phyloP scores from a whole-genome alignment of 2,888 invertebrate genomes.

The Carcina quercana region DNA sequence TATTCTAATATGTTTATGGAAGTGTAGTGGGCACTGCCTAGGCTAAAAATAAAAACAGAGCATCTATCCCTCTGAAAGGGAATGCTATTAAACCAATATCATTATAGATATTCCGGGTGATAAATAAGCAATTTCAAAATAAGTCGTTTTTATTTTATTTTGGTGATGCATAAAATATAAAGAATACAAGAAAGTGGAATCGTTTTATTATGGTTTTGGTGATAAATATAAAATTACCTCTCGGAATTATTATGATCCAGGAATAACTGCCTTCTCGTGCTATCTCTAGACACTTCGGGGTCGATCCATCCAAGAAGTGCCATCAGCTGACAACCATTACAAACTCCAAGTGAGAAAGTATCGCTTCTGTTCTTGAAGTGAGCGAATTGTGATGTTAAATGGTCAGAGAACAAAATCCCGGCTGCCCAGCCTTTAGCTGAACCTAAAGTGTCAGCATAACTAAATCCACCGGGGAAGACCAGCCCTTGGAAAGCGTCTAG shows the following conservation, averaged over 20 bases:
- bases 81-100: no score
- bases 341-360: slow-evolving; percentile 97
- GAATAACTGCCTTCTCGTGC: slow-evolving; percentile 73
- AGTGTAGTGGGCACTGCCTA: no score
- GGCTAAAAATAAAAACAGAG: no score
- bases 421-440: slow-evolving; percentile 99
- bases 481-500: slow-evolving; percentile 90
- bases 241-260: slow-evolving; percentile 92
- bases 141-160: no score
- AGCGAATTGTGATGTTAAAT: slow-evolving; percentile 83
- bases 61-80: no score
- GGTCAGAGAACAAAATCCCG: slow-evolving; percentile 86
- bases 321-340: slow-evolving; percentile 99
- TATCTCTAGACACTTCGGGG: slow-evolving; percentile 33
- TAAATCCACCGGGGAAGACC: slow-evolving; percentile 98
- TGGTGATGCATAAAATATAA: no score
- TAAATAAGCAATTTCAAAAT: no score
- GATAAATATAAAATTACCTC: no score
- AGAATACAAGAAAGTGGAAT: no score
- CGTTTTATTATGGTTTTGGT: no score
- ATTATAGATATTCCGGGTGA: no score
- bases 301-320: slow-evolving; percentile 94
- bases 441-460: slow-evolving; percentile 97
- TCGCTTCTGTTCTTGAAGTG: slow-evolving; percentile 83
- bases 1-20: no score